phyloP scores from a whole-genome alignment of 2,797 vertebrate genomes.

The Phoebastria nigripes region DNA sequence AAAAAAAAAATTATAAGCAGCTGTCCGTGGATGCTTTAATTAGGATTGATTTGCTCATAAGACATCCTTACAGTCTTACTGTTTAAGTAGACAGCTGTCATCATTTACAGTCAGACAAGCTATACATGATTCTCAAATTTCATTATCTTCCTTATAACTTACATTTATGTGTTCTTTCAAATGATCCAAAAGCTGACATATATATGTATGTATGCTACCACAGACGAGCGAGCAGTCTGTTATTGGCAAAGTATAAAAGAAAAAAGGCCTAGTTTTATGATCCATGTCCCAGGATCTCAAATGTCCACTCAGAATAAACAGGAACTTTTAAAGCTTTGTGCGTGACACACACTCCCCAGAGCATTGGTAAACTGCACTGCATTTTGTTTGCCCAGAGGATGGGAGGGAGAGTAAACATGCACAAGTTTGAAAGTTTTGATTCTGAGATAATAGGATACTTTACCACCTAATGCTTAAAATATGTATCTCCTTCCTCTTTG shows the following conservation, averaged over 20 bases:
- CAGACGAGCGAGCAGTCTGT: not conserved
- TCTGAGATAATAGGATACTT: not conserved
- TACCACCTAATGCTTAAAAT: not conserved
- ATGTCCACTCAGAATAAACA: constrained; percentile 33
- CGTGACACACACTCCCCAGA: not conserved
- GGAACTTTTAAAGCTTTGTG: constrained; percentile 41
- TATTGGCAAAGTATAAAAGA: constrained; percentile 23
- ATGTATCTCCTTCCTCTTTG: not conserved
- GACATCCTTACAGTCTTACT: not conserved
- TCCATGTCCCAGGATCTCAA: not conserved
- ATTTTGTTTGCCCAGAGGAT: not conserved
- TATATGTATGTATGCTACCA: not conserved
- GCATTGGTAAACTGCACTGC: not conserved
- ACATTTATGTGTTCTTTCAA: not conserved
- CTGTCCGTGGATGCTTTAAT: not conserved
- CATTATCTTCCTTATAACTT: not conserved
- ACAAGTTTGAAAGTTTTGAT: not conserved
- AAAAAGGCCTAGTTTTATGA: constrained; percentile 17
- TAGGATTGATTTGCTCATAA: constrained; percentile 9
- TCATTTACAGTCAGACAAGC: constrained; percentile 15
- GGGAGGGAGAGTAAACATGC: not conserved
- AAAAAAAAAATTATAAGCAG: not conserved
- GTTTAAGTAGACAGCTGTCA: not conserved
- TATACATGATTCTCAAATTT: not conserved
- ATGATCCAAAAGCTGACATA: not conserved